Conservation (phyloP, 2,113 vertebrate species). For the Gnathonemus longibarbis region DNA sequence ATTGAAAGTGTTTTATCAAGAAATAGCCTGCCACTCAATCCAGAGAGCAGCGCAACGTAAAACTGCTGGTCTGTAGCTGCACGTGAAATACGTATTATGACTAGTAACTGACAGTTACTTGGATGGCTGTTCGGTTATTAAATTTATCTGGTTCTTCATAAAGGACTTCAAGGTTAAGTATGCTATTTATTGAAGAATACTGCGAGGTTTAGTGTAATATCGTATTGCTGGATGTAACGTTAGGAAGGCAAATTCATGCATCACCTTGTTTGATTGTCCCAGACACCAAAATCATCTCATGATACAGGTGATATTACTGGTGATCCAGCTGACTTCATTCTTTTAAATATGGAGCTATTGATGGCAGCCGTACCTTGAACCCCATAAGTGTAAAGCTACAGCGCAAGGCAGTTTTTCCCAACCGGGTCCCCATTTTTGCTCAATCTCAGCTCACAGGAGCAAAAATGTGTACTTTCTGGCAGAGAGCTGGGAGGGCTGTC, state of each 20-base stretch:
- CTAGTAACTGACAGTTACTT: not conserved
- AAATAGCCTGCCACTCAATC: slow-evolving; percentile 51
- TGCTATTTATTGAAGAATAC: not conserved
- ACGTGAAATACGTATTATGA: not conserved
- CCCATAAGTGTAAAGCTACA: not conserved
- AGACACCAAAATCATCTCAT: not conserved
- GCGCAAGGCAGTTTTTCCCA: not conserved
- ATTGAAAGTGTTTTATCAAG: slow-evolving; percentile 59
- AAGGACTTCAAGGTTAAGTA: slow-evolving; percentile 9
- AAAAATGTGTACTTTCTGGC: not conserved
- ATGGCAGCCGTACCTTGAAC: not conserved
- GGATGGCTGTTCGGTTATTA: not conserved
- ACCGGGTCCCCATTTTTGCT: not conserved
- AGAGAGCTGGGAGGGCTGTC: not conserved
- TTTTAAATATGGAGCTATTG: not conserved
- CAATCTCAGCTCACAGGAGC: not conserved
- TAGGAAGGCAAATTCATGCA: not conserved
- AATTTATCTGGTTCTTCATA: not conserved
- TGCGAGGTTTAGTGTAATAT: not conserved
- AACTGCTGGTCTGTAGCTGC: slow-evolving; percentile 13
- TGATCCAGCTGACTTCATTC: not conserved
- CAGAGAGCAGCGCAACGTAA: slow-evolving; percentile 20
- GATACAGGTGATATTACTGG: not conserved
- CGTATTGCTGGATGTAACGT: not conserved
- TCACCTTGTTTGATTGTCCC: not conserved